Conservation (phyloP, 1,140 invertebrate genomes). For the Heliconius hermathena region DNA sequence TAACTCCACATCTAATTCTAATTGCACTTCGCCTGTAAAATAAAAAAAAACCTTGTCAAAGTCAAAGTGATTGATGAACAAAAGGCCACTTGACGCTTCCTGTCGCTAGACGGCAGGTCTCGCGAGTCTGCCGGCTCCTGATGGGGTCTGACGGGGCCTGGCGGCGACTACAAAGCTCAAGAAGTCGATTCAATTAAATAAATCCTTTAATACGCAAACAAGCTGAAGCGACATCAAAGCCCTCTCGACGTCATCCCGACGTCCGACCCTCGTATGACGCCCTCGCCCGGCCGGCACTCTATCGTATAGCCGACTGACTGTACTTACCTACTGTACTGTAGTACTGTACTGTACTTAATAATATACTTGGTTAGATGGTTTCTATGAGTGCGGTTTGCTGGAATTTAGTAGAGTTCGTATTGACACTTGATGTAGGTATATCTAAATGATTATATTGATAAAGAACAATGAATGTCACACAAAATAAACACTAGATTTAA, state of each 20-base stretch:
- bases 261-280: constrained; percentile 13
- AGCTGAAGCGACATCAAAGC: constrained; percentile 66
- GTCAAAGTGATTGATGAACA: constrained; percentile 34
- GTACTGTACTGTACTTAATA: neutral
- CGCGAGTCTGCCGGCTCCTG: neutral
- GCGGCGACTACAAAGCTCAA: constrained; percentile 38
- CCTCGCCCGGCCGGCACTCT: neutral
- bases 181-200: constrained; percentile 66
- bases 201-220: constrained; percentile 67
- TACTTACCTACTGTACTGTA: neutral
- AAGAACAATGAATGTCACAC: too few species aligned
- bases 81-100: constrained; percentile 45
- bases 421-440: neutral
- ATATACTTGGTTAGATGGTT: neutral
- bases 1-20: neutral
- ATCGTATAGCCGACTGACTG: neutral
- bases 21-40: neutral
- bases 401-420: neutral
- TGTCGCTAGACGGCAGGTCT: constrained; percentile 5
- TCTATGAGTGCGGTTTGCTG: neutral
- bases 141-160: constrained; percentile 3
- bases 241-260: constrained; percentile 30
- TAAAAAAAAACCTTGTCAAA: constrained; percentile 10
- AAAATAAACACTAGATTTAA: too few species aligned
- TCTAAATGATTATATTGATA: too few species aligned